A percentile compares a stretch with the other conserved stretches of the same genome.
These are phyloP conservation scores for Cataglyphis hispanica DNA, from an alignment of 1,140 invertebrate species.

Conservation along the genomic window DNA sequence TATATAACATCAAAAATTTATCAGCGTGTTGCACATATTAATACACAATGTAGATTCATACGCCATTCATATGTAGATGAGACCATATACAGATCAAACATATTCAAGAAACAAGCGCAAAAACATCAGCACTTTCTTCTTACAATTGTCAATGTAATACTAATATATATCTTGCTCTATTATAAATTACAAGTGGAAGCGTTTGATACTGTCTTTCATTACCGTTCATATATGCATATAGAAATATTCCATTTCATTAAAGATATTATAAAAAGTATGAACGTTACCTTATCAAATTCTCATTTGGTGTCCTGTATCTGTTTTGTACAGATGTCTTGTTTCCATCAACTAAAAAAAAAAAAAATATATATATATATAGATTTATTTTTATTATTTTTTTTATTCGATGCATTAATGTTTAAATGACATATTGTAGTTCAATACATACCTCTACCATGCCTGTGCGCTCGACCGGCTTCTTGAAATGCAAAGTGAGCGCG, in stretches of 20 bases:
- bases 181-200: slow-evolving; percentile 65
- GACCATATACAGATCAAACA: slow-evolving; percentile 74
- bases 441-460: slow-evolving; percentile 88
- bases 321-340: slow-evolving; percentile 87
- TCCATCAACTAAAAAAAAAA: slow-evolving; percentile 86
- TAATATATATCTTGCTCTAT: slow-evolving; percentile 71
- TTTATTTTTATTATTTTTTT: slow-evolving; percentile 10
- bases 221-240: slow-evolving; percentile 58
- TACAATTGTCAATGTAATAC: slow-evolving; percentile 73
- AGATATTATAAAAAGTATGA: slow-evolving; percentile 39
- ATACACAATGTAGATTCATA: slow-evolving; percentile 68
- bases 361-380: slow-evolving; percentile 23
- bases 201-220: slow-evolving; percentile 61
- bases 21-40: slow-evolving; percentile 73
- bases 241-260: slow-evolving; percentile 33
- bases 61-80: slow-evolving; percentile 55
- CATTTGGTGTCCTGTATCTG: slow-evolving; percentile 90
- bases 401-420: slow-evolving; percentile 5
- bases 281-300: slow-evolving; percentile 90
- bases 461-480: slow-evolving; percentile 92
- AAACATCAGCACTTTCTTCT: slow-evolving; percentile 78
- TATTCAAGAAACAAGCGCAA: slow-evolving; percentile 73
- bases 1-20: slow-evolving; percentile 69
- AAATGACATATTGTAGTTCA: neutral
- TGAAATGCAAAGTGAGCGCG: slow-evolving; percentile 97